Evolutionary conservation across 1,140 invertebrate genomes (phyloP).

Genomic region (Tetraneura akinire): DNA sequence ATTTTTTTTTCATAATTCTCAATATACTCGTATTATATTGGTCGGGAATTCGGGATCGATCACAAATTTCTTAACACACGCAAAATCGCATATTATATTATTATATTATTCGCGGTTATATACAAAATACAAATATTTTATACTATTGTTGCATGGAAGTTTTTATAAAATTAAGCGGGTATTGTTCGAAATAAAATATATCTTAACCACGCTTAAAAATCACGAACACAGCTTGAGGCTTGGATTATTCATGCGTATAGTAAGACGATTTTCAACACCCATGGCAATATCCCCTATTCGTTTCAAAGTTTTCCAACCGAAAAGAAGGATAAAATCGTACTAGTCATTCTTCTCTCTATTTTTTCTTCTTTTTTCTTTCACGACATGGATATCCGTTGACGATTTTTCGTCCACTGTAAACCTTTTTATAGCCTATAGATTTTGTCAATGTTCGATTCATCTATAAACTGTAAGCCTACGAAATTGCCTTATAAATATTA

Average conservation of each 20-base stretch:
- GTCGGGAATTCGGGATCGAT: no score
- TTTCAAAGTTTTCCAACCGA: constrained; percentile 39
- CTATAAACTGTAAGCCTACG: background rate
- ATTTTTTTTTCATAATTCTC: no score
- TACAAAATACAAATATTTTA: background rate
- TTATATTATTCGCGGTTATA: no score
- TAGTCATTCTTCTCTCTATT: constrained; percentile 4
- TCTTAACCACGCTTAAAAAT: constrained; percentile 2
- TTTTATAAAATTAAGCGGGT: background rate
- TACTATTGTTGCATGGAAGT: background rate
- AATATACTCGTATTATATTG: no score
- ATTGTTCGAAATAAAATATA: constrained; percentile 13
- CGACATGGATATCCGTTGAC: constrained; percentile 34
- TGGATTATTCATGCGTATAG: constrained; percentile 16
- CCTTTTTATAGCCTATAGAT: constrained; percentile 35
- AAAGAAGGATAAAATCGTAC: constrained; percentile 15
- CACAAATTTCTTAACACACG: no score
- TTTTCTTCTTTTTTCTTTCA: constrained; percentile 8
- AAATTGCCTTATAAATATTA: constrained; percentile 8
- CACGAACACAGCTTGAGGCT: background rate
- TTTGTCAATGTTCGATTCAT: constrained; percentile 3
- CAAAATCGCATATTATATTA: no score
- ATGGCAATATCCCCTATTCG: constrained; percentile 5
- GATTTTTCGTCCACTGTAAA: constrained; percentile 32
- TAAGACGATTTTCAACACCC: constrained; percentile 33